Evolutionary conservation across 2,888 invertebrate genomes (phyloP).

Genomic region (Apotomis turbidana): DNA sequence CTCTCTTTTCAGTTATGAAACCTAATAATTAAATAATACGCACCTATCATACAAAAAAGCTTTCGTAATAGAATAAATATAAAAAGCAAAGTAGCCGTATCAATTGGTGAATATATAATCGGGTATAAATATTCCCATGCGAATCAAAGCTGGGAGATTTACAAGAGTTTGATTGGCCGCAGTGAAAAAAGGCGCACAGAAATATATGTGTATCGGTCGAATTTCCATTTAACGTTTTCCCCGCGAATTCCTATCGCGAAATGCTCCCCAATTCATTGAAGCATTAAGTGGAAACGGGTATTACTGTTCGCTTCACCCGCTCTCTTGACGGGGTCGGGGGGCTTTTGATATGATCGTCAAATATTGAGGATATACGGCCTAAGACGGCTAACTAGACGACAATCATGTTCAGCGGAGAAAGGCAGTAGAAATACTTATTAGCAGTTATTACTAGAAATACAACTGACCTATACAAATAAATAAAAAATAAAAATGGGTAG

Average conservation of each 20-base stretch:
- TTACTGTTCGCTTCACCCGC: constrained; percentile 67
- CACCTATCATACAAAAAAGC: not conserved
- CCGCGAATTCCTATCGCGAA: constrained; percentile 57
- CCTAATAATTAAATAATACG: not conserved
- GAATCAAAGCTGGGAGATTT: constrained; percentile 33
- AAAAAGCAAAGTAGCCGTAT: constrained; percentile 27
- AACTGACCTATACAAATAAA: not conserved
- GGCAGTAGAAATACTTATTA: not conserved
- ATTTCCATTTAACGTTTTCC: constrained; percentile 62
- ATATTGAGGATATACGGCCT: constrained; percentile 58
- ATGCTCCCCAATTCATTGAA: constrained; percentile 62
- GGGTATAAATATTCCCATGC: constrained; percentile 19
- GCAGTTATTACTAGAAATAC: no score
- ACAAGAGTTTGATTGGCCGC: constrained; percentile 39
- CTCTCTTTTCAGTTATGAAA: not conserved
- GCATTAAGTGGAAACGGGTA: constrained; percentile 70
- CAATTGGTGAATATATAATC: constrained; percentile 27
- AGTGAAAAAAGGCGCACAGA: constrained; percentile 43
- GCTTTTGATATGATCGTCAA: constrained; percentile 63
- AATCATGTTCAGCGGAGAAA: constrained; percentile 18
- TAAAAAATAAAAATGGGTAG: no score
- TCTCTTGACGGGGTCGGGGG: constrained; percentile 58
- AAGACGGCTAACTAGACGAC: constrained; percentile 36
- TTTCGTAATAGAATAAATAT: not conserved
- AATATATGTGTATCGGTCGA: constrained; percentile 51